Base-by-base conservation (phyloP, 2,113 vertebrate genomes). In the Prunella fulvescens region DNA sequence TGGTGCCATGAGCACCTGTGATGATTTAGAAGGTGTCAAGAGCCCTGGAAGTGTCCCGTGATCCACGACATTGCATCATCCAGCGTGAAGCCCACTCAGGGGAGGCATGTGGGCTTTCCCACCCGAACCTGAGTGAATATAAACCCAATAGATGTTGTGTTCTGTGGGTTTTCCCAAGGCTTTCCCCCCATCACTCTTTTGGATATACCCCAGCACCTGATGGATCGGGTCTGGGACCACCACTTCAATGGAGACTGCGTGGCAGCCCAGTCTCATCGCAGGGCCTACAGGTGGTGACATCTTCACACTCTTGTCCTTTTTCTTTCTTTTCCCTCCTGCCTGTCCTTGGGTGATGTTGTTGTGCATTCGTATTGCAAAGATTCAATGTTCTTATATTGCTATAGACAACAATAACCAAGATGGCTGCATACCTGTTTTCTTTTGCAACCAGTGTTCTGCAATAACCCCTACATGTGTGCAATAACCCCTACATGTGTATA, bases 1-100 rank as follows among this genome's bases (percentile, higher is more conserved):
- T 33, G 42, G 19, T 40, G 19, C 56, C 29, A 24, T 14, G 20
- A 8, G 71, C 51, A 57, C 12, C 35, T 35, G 19, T 17, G 24
- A 6, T 29, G 16, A 48, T 39, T 42, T 10, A 29, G 23, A 65
- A 39, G 15, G 42, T 42, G 19, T 19, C 8, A 65, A 29, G 29
- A 16, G 3, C 6, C 23, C 25, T 1, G 1, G 0, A 35, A 51
- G 7, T 22, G 13, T 35, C 42, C 40, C 1, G 0, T 29, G 19
- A 35, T 35, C 44, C 37, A 37, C 45, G 31, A 12, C 31, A 17
- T 42, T 14, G 31, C 37, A 67, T 44, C 13, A 18, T 14, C 35
- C 35, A 24, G 3, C 12, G 26, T 12, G 45, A 67, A 37, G 33
- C 11, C 33, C 45, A 3, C 33, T 35, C 45, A 51, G 33, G 22